phyloP scores from a whole-genome alignment of 2,888 invertebrate species.

The Matsumyia berberina region DNA sequence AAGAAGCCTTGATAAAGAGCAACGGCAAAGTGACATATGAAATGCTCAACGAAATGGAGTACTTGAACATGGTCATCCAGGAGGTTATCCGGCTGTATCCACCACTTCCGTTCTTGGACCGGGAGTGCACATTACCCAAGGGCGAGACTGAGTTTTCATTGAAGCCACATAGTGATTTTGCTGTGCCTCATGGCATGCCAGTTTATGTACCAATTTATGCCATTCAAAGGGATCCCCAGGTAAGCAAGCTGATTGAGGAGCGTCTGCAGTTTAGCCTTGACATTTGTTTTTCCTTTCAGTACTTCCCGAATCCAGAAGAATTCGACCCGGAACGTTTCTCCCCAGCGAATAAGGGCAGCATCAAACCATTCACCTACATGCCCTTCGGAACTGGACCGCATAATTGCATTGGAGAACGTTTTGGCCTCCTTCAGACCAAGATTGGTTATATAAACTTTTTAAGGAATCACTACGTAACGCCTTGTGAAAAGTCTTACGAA shows the following conservation, averaged over 20 bases:
- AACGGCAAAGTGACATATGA: slow-evolving; percentile 84
- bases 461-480: slow-evolving; percentile 80
- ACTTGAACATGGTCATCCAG: slow-evolving; percentile 84
- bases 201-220: slow-evolving; percentile 82
- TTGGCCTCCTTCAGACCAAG: slow-evolving; percentile 81
- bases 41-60: slow-evolving; percentile 83
- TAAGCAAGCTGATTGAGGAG: slow-evolving; percentile 46
- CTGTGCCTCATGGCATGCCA: slow-evolving; percentile 81
- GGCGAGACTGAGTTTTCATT: slow-evolving; percentile 79
- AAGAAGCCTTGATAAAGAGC: slow-evolving; percentile 80
- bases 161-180: slow-evolving; percentile 80
- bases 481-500: slow-evolving; percentile 78
- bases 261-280: no score
- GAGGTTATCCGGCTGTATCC: slow-evolving; percentile 83
- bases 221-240: slow-evolving; percentile 83
- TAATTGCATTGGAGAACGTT: slow-evolving; percentile 83
- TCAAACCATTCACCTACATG: slow-evolving; percentile 80
- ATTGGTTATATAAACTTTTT: slow-evolving; percentile 82
- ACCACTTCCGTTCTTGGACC: slow-evolving; percentile 82
- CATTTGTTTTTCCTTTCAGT: slow-evolving; percentile 76
- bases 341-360: slow-evolving; percentile 79
- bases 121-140: slow-evolving; percentile 80
- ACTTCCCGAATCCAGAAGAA: slow-evolving; percentile 81
- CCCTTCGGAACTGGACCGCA: slow-evolving; percentile 83
- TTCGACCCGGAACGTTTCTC: slow-evolving; percentile 83